phyloP scores from a whole-genome alignment of 1,140 invertebrate genomes.

The Trigoniulus corallinus region DNA sequence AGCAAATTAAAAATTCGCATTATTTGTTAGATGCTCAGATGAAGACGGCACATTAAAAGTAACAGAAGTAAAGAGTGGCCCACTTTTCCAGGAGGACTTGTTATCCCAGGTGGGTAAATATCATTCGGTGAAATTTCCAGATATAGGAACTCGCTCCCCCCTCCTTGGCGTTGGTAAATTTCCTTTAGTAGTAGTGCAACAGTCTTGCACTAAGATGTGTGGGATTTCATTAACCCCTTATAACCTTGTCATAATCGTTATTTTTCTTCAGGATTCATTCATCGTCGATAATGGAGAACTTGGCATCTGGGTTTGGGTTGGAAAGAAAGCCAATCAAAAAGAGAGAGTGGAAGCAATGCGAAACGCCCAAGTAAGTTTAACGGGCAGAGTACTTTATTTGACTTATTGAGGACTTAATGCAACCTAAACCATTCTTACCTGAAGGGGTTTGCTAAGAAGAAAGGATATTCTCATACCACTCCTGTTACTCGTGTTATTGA shows the following conservation, averaged over 20 bases:
- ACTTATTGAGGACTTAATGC: slow-evolving; percentile 3
- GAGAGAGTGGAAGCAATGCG: slow-evolving; percentile 61
- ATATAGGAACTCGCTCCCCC: too few species aligned
- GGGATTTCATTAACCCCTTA: neutral
- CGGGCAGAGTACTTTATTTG: slow-evolving; percentile 6
- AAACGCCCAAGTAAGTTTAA: slow-evolving; percentile 44
- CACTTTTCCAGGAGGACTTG: slow-evolving; percentile 60
- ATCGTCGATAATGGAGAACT: slow-evolving; percentile 63
- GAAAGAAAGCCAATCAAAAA: slow-evolving; percentile 44
- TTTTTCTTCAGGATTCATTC: slow-evolving; percentile 44
- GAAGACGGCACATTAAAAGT: slow-evolving; percentile 66
- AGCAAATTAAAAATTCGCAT: neutral
- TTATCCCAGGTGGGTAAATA: slow-evolving; percentile 41
- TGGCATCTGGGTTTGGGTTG: slow-evolving; percentile 88
- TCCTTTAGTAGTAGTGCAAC: neutral
- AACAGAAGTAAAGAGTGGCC: slow-evolving; percentile 69
- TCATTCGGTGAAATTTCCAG: neutral
- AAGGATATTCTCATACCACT: slow-evolving; percentile 52
- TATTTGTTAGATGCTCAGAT: slow-evolving; percentile 38
- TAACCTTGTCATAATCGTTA: neutral
- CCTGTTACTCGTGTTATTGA: slow-evolving; percentile 64
- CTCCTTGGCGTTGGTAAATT: too few species aligned
- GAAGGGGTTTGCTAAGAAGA: slow-evolving; percentile 71
- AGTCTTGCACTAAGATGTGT: too few species aligned
- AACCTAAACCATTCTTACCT: slow-evolving; percentile 5